Conservation (phyloP, 2,113 vertebrate genomes). For the Syrmaticus mikado region DNA sequence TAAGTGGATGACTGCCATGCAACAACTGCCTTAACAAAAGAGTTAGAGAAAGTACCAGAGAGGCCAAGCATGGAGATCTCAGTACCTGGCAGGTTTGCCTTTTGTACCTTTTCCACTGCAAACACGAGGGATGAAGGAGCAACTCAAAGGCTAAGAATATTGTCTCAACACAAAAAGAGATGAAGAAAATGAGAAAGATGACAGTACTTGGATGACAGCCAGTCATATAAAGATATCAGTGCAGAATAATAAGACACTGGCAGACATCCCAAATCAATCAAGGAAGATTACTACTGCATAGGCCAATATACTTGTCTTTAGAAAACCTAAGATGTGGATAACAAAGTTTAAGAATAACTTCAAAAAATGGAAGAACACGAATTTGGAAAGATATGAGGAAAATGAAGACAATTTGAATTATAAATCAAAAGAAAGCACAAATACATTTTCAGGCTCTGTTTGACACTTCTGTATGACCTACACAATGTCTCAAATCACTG, state of each 20-base stretch:
- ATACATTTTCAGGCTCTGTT: background rate
- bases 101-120: slow-evolving; percentile 32
- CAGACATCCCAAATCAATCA: slow-evolving; percentile 78
- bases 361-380: slow-evolving; percentile 19
- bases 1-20: background rate
- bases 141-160: slow-evolving; percentile 26
- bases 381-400: background rate
- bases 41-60: slow-evolving; percentile 1
- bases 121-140: slow-evolving; percentile 14
- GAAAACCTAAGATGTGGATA: slow-evolving; percentile 60
- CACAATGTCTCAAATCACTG: background rate
- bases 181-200: slow-evolving; percentile 54
- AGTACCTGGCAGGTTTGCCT: slow-evolving; percentile 9
- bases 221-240: slow-evolving; percentile 65
- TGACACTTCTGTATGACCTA: background rate
- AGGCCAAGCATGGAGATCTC: background rate
- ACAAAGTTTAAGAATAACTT: slow-evolving; percentile 25
- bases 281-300: slow-evolving; percentile 66
- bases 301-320: slow-evolving; percentile 49
- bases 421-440: slow-evolving; percentile 9
- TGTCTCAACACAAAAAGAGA: slow-evolving; percentile 59
- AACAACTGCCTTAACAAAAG: background rate
- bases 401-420: background rate
- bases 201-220: slow-evolving; percentile 68
- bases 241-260: slow-evolving; percentile 67